Evolutionary conservation across 2,888 invertebrate genomes (phyloP).

Genomic region (Machimus atricapillus): DNA sequence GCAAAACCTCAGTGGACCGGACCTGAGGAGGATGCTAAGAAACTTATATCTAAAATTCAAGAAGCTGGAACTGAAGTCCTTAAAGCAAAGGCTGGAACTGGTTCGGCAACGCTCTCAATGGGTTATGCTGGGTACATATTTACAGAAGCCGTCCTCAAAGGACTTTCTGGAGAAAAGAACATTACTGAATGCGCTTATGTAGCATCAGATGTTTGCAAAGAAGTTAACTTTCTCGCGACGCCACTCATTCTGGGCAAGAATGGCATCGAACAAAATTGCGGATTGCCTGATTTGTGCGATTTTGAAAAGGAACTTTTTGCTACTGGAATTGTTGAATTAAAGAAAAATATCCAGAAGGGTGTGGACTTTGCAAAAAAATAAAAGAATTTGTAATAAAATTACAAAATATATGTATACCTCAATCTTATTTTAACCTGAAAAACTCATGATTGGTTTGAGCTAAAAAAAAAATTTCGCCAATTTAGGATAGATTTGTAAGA

Average conservation of each 20-base stretch:
- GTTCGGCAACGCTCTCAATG: conserved; percentile 98
- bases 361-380: conserved; percentile 66
- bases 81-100: conserved; percentile 96
- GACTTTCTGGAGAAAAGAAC: conserved; percentile 78
- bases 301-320: conserved; percentile 85
- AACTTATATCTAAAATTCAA: conserved; percentile 91
- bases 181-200: conserved; percentile 95
- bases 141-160: conserved; percentile 82
- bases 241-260: conserved; percentile 87
- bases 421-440: neutral
- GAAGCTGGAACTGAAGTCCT: conserved; percentile 96
- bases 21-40: conserved; percentile 78
- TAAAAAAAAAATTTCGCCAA: neutral
- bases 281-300: conserved; percentile 81
- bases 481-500: too few species aligned
- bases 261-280: conserved; percentile 93
- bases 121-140: conserved; percentile 97
- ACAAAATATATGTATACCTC: neutral
- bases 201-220: conserved; percentile 83
- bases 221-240: conserved; percentile 91
- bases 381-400: neutral
- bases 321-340: conserved; percentile 89
- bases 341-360: conserved; percentile 93
- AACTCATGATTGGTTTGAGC: neutral
- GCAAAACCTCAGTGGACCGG: conserved; percentile 83